Evolutionary conservation across 2,113 vertebrate genomes (phyloP).

Genomic region (Sinocyclocheilus anophthalmus): DNA sequence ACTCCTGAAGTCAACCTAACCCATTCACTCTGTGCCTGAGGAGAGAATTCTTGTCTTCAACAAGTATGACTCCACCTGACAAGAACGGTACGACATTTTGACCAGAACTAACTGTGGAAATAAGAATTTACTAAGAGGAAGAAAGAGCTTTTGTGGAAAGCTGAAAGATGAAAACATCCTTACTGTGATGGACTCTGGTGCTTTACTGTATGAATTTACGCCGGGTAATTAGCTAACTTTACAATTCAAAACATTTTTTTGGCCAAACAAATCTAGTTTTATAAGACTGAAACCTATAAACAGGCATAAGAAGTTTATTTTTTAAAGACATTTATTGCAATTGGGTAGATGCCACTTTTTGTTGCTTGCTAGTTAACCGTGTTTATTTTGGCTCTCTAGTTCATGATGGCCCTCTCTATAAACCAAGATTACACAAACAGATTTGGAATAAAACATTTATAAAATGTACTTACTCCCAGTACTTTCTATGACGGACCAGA

Average conservation of each 20-base stretch:
- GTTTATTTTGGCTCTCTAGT: background rate
- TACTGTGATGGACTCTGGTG: background rate
- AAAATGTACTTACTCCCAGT: background rate
- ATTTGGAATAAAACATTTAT: background rate
- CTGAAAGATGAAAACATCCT: background rate
- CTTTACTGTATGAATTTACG: too few species aligned
- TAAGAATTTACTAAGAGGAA: background rate
- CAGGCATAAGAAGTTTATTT: too few species aligned
- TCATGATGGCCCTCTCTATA: background rate
- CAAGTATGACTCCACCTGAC: background rate
- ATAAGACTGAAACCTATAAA: background rate
- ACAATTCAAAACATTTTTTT: background rate
- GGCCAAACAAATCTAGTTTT: background rate
- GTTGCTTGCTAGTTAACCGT: background rate
- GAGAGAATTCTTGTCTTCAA: conserved; percentile 1
- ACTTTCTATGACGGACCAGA: background rate
- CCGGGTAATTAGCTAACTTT: background rate
- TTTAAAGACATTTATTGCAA: background rate
- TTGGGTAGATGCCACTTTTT: too few species aligned
- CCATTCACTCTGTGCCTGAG: conserved; percentile 18
- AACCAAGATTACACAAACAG: background rate
- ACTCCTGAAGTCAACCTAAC: background rate
- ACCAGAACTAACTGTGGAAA: background rate
- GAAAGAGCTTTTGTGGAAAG: background rate
- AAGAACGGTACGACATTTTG: background rate